These are phyloP conservation scores for Hedya salicella DNA, from an alignment of 2,888 invertebrate species.

Conservation along the genomic window DNA sequence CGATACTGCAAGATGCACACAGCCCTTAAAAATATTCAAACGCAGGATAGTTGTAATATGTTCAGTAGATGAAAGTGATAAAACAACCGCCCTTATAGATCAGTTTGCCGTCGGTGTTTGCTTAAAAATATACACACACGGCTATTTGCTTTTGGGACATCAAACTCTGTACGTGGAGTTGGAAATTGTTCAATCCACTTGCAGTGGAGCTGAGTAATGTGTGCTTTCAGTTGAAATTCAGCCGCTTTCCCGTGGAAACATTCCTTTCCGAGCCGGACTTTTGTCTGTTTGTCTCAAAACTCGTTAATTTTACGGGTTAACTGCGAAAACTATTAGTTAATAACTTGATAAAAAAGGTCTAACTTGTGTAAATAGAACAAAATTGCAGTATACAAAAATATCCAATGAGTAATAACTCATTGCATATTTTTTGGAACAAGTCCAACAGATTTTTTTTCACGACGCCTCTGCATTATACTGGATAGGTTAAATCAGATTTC, in stretches of 20 bases:
- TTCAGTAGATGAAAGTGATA: background rate
- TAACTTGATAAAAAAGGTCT: background rate
- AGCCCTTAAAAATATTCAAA: too few species aligned
- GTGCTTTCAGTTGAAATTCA: conserved; percentile 59
- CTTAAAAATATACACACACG: conserved; percentile 24
- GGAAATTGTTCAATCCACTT: conserved; percentile 25
- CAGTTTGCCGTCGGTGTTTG: conserved; percentile 15
- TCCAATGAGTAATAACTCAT: too few species aligned
- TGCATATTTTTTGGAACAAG: too few species aligned
- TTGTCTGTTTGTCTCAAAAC: background rate
- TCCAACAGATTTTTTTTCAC: too few species aligned
- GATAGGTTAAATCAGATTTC: too few species aligned
- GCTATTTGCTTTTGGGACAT: conserved; percentile 32
- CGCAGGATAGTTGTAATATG: too few species aligned
- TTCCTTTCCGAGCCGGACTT: conserved; percentile 40
- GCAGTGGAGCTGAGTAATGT: conserved; percentile 38
- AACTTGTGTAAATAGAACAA: too few species aligned
- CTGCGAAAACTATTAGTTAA: background rate
- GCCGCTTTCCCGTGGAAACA: conserved; percentile 55
- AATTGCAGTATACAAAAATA: too few species aligned
- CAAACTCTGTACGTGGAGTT: conserved; percentile 15
- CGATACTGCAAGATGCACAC: too few species aligned
- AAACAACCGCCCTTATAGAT: background rate
- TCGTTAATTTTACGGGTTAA: background rate
- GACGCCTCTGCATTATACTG: too few species aligned